phyloP scores from a whole-genome alignment of 2,113 vertebrate genomes.

The Oenanthe oenanthe region DNA sequence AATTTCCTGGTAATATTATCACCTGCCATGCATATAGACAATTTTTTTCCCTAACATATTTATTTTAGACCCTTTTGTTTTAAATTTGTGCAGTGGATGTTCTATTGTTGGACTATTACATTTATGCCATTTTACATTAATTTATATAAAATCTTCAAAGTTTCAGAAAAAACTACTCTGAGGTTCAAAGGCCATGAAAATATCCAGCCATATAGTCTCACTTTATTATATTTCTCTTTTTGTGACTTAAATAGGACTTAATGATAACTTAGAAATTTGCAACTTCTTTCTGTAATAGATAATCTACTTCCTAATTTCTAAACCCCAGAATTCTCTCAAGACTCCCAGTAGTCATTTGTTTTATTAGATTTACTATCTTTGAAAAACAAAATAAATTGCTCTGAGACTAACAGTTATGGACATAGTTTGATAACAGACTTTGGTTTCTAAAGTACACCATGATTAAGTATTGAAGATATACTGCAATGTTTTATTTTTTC shows the following conservation, averaged over 20 bases:
- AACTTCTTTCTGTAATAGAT: not conserved
- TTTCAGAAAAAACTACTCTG: not conserved
- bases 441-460: slow-evolving; percentile 38
- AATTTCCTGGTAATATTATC: not conserved
- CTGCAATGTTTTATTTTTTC: slow-evolving; percentile 39
- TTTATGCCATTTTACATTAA: not conserved
- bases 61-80: not conserved
- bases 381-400: not conserved
- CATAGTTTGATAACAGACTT: not conserved
- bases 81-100: not conserved
- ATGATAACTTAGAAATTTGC: not conserved
- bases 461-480: slow-evolving; percentile 29
- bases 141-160: not conserved
- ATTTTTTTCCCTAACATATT: not conserved
- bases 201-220: not conserved
- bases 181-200: not conserved
- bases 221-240: not conserved
- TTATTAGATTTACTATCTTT: not conserved
- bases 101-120: not conserved
- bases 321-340: not conserved
- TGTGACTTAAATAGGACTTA: not conserved
- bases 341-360: not conserved
- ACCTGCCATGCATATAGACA: not conserved
- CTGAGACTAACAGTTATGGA: not conserved
- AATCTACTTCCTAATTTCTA: not conserved